Conservation (phyloP, 2,113 vertebrate species). For the Procavia capensis region DNA sequence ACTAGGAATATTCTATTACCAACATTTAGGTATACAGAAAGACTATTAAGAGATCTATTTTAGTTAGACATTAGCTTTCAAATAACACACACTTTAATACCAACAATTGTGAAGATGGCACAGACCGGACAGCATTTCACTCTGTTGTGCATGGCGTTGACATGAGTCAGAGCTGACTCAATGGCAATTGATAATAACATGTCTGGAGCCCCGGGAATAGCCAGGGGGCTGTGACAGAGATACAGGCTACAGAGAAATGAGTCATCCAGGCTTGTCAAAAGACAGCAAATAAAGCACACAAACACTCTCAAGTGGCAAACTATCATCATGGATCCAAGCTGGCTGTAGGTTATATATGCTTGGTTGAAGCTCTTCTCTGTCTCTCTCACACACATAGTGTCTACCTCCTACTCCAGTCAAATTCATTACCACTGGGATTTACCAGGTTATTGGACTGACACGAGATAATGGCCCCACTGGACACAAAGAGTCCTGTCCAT, state of each 20-base stretch:
- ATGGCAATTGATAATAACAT: not conserved
- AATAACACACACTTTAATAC: not conserved
- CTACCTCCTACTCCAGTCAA: not conserved
- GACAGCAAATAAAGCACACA: conserved; percentile 35
- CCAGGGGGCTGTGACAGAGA: not conserved
- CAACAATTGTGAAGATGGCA: not conserved
- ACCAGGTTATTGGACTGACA: not conserved
- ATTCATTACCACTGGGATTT: not conserved
- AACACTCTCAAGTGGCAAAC: not conserved
- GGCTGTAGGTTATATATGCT: fast-evolving
- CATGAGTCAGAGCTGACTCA: not conserved
- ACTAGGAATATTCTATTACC: not conserved
- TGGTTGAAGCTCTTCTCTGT: not conserved
- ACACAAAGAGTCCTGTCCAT: not conserved
- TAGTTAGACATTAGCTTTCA: not conserved
- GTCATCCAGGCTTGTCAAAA: conserved; percentile 41
- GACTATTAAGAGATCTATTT: not conserved
- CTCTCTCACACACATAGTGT: not conserved
- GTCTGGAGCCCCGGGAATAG: not conserved
- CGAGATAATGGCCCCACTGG: not conserved
- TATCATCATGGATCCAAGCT: not conserved
- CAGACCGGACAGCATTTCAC: not conserved
- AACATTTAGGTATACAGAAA: not conserved
- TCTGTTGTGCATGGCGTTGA: not conserved
- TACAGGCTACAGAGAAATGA: not conserved